Evolutionary conservation across 2,113 vertebrate genomes (phyloP).

Genomic region (Anas platyrhynchos): DNA sequence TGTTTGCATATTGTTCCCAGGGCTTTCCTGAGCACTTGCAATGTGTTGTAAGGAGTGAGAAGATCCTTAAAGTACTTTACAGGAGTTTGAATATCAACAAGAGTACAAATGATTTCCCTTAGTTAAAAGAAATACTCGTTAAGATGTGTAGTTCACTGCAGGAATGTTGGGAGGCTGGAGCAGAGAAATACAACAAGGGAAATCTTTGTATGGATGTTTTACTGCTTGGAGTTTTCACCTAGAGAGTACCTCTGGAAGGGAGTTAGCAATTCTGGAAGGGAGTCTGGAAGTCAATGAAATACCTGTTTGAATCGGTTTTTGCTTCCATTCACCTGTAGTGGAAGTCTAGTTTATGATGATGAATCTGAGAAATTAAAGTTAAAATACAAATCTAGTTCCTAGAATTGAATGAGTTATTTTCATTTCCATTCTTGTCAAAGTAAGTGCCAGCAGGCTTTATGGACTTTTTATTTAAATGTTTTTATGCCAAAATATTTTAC

Average conservation of each 20-base stretch:
- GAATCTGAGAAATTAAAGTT: background rate
- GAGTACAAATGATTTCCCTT: background rate
- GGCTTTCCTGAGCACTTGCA: background rate
- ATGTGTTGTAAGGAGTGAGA: background rate
- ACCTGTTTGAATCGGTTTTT: background rate
- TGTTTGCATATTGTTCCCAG: background rate
- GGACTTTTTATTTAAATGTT: background rate
- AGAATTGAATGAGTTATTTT: background rate
- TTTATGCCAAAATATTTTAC: background rate
- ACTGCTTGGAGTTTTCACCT: background rate
- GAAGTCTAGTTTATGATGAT: background rate
- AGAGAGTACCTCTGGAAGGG: background rate
- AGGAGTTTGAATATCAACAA: background rate
- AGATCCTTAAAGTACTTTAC: background rate
- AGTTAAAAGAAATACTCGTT: background rate
- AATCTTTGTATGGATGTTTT: background rate
- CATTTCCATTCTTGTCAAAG: background rate
- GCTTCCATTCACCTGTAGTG: background rate
- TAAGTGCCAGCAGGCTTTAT: background rate
- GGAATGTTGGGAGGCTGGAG: background rate
- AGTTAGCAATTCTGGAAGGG: background rate
- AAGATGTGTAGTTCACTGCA: background rate
- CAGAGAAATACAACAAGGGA: background rate
- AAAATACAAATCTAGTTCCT: background rate
- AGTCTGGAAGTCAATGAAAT: background rate